phyloP scores from a whole-genome alignment of 1,140 invertebrate genomes.

The Apolygus lucorum region DNA sequence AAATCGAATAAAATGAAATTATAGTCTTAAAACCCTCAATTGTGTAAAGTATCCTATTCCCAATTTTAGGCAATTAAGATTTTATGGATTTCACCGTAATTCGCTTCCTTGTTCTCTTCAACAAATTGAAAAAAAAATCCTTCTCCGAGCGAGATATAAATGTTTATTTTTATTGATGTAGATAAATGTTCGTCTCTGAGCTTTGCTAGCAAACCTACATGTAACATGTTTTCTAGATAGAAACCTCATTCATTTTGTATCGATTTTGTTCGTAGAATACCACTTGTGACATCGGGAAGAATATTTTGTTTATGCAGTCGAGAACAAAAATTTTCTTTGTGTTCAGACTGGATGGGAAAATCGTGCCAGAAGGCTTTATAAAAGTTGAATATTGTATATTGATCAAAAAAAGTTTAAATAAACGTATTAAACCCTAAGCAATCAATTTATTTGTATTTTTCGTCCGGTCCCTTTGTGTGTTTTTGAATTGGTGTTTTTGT shows the following conservation, averaged over 20 bases:
- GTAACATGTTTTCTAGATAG: too few species aligned
- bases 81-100: not conserved
- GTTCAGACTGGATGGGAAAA: conserved; percentile 6
- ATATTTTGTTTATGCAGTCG: too few species aligned
- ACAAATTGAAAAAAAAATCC: too few species aligned
- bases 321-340: not conserved
- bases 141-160: not conserved
- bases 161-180: not conserved
- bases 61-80: not conserved
- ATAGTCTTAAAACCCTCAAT: not conserved
- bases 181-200: not conserved
- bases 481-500: too few species aligned
- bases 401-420: not conserved
- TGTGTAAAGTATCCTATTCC: not conserved
- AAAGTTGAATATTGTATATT: conserved; percentile 11
- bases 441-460: conserved; percentile 4
- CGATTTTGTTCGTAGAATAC: too few species aligned
- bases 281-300: too few species aligned
- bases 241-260: too few species aligned
- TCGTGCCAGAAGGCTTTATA: not conserved
- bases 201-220: too few species aligned
- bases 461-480: not conserved
- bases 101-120: not conserved
- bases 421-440: conserved; percentile 7
- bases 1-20: too few species aligned